phyloP scores from a whole-genome alignment of 2,888 invertebrate genomes.

The Pemphredon lugubris region DNA sequence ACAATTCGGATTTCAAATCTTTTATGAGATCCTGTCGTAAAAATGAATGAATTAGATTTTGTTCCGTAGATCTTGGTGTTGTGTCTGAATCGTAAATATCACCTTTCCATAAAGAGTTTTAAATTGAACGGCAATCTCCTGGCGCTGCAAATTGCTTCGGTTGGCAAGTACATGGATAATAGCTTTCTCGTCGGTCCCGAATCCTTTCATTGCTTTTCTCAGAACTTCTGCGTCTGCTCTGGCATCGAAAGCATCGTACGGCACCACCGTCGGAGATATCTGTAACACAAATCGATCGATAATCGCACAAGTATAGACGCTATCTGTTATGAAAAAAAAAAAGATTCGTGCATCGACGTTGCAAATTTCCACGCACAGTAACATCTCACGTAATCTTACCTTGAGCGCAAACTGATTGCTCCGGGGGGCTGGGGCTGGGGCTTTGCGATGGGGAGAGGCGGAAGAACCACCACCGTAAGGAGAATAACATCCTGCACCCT shows the following conservation, averaged over 20 bases:
- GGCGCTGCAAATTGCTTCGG: conserved; percentile 84
- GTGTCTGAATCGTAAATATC: conserved; percentile 26
- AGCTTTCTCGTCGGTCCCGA: conserved; percentile 85
- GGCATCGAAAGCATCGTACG: conserved; percentile 80
- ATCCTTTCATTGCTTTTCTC: conserved; percentile 84
- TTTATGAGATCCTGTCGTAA: conserved; percentile 80
- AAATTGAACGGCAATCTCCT: conserved; percentile 83
- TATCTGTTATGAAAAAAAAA: background rate
- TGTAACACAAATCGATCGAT: conserved; percentile 61
- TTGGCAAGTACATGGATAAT: conserved; percentile 84
- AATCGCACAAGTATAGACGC: background rate
- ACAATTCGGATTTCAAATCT: conserved; percentile 83
- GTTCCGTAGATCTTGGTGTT: too few species aligned
- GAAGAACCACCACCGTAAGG: conserved; percentile 59
- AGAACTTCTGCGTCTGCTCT: conserved; percentile 82
- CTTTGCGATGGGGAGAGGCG: conserved; percentile 44
- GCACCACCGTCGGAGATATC: conserved; percentile 81
- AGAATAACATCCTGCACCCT: conserved; percentile 71
- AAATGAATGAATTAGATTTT: background rate
- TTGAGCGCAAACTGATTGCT: conserved; percentile 65
- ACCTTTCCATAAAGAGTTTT: conserved; percentile 86
- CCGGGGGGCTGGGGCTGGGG: conserved; percentile 73
- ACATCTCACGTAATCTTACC: conserved; percentile 69
- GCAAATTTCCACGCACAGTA: conserved; percentile 8
- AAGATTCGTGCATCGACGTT: background rate